A percentile compares a stretch with the other conserved stretches of the same genome.
phyloP scores from a whole-genome alignment of 2,113 vertebrate species.

The Narcine bancroftii region DNA sequence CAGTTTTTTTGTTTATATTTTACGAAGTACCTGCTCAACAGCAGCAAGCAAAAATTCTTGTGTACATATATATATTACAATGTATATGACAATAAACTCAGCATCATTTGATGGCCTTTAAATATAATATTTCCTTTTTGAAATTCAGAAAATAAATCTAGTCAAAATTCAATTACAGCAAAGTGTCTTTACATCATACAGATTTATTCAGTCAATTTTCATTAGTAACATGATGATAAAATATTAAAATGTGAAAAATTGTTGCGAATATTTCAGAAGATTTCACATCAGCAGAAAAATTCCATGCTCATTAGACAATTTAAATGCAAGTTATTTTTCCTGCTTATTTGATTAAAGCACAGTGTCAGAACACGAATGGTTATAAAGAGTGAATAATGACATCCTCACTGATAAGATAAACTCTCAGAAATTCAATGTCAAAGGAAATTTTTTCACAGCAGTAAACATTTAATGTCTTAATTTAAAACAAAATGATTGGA shows the following conservation, averaged over 20 bases:
- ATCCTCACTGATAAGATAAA: not conserved
- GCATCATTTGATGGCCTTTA: not conserved
- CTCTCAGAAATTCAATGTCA: not conserved
- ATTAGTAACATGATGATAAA: not conserved
- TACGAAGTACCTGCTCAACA: too few species aligned
- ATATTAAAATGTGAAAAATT: not conserved
- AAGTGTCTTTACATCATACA: not conserved
- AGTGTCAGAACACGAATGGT: not conserved
- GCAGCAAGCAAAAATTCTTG: too few species aligned
- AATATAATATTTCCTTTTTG: not conserved
- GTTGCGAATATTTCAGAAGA: not conserved
- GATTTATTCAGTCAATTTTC: not conserved
- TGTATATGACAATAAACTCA: too few species aligned
- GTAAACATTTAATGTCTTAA: not conserved
- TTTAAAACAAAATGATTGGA: not conserved
- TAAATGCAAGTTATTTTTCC: not conserved
- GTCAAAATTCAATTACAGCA: not conserved
- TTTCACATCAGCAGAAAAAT: not conserved
- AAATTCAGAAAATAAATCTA: not conserved
- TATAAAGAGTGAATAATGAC: not conserved
- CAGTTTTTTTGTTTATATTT: too few species aligned
- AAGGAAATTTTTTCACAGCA: not conserved
- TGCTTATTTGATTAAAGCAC: not conserved
- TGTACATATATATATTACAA: too few species aligned
- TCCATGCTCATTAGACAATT: not conserved